Percentiles rank a stretch among this genome's conserved stretches.
Evolutionary conservation across 2,888 invertebrate species (phyloP).

Genomic region (Drosophila algonquin): DNA sequence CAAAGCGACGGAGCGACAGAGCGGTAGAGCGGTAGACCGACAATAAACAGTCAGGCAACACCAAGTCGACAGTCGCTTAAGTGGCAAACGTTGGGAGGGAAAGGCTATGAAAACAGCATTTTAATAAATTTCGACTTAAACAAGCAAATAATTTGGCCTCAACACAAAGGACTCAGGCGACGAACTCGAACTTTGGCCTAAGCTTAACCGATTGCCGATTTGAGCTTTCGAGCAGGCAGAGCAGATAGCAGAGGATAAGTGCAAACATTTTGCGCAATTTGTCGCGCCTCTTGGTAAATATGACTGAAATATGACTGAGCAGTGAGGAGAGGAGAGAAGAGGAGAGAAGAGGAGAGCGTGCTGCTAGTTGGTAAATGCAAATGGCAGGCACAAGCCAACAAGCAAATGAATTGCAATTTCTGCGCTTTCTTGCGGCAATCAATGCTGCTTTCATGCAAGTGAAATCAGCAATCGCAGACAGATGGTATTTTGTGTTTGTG

Average conservation of each 20-base stretch:
- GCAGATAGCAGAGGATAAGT: slow-evolving; percentile 56
- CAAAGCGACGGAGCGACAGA: background rate
- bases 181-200: slow-evolving; percentile 46
- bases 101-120: slow-evolving; percentile 33
- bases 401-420: slow-evolving; percentile 74
- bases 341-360: background rate
- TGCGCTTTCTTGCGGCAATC: slow-evolving; percentile 54
- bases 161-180: slow-evolving; percentile 75
- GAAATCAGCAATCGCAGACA: slow-evolving; percentile 44
- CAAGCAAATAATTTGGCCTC: slow-evolving; percentile 26
- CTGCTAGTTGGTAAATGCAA: slow-evolving; percentile 1
- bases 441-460: slow-evolving; percentile 36
- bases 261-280: slow-evolving; percentile 71
- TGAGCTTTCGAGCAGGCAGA: background rate
- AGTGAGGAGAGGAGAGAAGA: slow-evolving; percentile 12
- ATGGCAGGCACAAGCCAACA: slow-evolving; percentile 26
- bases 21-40: background rate
- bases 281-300: slow-evolving; percentile 43
- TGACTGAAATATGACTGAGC: no score
- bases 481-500: slow-evolving; percentile 16
- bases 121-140: slow-evolving; percentile 67
- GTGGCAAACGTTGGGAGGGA: slow-evolving; percentile 32
- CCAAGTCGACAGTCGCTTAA: slow-evolving; percentile 44
- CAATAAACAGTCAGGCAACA: slow-evolving; percentile 37
- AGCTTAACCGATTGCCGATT: background rate